Evolutionary conservation across 2,888 invertebrate species (phyloP).

Genomic region (Cheilosia vulpina): DNA sequence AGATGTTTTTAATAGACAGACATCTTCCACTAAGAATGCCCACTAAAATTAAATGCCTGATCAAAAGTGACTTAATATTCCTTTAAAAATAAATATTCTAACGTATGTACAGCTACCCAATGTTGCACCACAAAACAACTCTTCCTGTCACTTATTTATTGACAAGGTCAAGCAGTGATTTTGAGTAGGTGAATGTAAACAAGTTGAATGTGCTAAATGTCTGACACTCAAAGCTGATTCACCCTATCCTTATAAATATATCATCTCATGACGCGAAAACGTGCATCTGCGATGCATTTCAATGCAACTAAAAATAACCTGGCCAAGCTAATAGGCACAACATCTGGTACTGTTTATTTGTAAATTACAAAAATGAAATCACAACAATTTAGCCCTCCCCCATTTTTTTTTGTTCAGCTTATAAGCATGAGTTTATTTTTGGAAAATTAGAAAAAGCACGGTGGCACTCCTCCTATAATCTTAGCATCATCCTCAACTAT

Average conservation of each 20-base stretch:
- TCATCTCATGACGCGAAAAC: constrained; percentile 41
- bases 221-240: constrained; percentile 16
- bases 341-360: constrained; percentile 62
- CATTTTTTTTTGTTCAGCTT: constrained; percentile 31
- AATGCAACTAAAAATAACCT: constrained; percentile 43
- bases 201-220: background rate
- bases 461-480: constrained; percentile 14
- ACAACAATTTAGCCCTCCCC: constrained; percentile 66
- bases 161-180: constrained; percentile 34
- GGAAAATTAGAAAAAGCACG: constrained; percentile 59
- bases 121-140: background rate
- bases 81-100: too few relatives aligned
- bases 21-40: too few relatives aligned
- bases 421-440: constrained; percentile 56
- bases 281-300: constrained; percentile 27
- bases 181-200: constrained; percentile 47
- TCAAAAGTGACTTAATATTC: too few relatives aligned
- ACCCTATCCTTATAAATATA: constrained; percentile 3
- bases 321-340: constrained; percentile 56
- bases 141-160: constrained; percentile 12
- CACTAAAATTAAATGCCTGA: too few relatives aligned
- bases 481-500: constrained; percentile 38
- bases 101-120: too few relatives aligned
- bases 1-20: too few relatives aligned
- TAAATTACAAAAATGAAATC: constrained; percentile 59